Conservation (phyloP, 1,140 invertebrate species). For the Batillaria attramentaria region DNA sequence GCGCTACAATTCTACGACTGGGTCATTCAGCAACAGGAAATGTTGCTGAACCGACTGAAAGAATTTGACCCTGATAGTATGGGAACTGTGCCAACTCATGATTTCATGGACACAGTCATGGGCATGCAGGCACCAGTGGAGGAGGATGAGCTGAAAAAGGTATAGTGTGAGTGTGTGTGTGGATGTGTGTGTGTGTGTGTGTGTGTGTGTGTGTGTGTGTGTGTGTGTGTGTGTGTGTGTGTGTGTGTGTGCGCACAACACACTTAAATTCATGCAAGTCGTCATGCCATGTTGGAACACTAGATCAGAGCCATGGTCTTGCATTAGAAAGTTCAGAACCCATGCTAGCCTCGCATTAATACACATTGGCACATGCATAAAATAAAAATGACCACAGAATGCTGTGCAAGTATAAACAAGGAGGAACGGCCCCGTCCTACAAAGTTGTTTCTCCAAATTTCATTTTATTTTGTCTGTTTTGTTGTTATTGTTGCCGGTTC, state of each 20-base stretch:
- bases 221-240: conserved; percentile 13
- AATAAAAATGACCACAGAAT: not conserved
- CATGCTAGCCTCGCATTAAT: too few relatives aligned
- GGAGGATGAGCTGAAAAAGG: conserved; percentile 64
- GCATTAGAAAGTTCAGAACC: too few relatives aligned
- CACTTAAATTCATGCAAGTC: not conserved
- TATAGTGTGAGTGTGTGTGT: conserved; percentile 31
- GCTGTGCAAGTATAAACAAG: not conserved
- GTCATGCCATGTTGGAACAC: not conserved
- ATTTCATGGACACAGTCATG: conserved; percentile 62
- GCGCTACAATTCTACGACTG: conserved; percentile 71
- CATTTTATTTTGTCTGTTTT: too few relatives aligned
- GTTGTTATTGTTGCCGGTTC: too few relatives aligned
- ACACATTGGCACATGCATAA: too few relatives aligned
- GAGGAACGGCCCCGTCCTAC: too few relatives aligned
- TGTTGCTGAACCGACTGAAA: conserved; percentile 61
- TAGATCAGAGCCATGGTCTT: not conserved
- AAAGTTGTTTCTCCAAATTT: too few relatives aligned
- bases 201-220: conserved; percentile 11
- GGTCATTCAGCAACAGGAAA: conserved; percentile 57
- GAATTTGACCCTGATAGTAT: conserved; percentile 65
- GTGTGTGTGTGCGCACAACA: not conserved
- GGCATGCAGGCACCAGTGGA: conserved; percentile 62
- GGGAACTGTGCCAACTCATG: conserved; percentile 61
- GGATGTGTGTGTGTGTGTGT: not conserved